phyloP scores from a whole-genome alignment of 2,113 vertebrate species.

The Tyto alba region DNA sequence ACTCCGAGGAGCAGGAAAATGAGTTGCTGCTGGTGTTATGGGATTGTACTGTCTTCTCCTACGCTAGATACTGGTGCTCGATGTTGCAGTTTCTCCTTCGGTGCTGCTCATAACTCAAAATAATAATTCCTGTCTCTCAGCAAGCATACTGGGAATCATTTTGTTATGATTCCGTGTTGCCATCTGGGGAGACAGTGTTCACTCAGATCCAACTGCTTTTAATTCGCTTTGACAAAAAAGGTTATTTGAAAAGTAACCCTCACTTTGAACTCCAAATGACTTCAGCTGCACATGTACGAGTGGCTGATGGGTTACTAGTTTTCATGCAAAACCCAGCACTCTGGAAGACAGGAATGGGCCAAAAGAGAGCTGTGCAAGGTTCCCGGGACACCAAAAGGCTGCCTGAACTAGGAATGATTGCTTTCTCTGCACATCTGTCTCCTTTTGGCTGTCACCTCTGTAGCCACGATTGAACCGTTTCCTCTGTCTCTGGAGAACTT shows the following conservation, averaged over 20 bases:
- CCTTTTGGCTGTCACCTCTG: background rate
- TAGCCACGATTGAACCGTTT: background rate
- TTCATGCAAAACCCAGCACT: background rate
- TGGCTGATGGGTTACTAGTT: background rate
- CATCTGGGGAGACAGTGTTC: background rate
- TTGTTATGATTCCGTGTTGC: background rate
- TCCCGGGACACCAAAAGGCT: background rate
- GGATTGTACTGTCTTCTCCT: background rate
- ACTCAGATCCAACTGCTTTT: background rate
- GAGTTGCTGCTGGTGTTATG: background rate
- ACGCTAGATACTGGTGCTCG: background rate
- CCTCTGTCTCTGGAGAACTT: background rate
- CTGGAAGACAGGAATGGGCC: background rate
- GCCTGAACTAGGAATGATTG: background rate
- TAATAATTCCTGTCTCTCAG: background rate
- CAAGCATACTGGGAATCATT: background rate
- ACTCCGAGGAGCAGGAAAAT: background rate
- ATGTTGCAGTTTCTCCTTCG: background rate
- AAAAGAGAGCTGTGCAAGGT: background rate
- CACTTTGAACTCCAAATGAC: background rate
- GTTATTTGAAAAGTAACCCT: background rate
- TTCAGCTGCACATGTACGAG: background rate
- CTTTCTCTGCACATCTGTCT: background rate
- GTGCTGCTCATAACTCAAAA: background rate
- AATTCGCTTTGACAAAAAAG: background rate